A percentile compares a stretch with the other conserved stretches of the same genome.
Evolutionary conservation across 2,113 vertebrate genomes (phyloP).

Genomic region (Chaetura pelagica): DNA sequence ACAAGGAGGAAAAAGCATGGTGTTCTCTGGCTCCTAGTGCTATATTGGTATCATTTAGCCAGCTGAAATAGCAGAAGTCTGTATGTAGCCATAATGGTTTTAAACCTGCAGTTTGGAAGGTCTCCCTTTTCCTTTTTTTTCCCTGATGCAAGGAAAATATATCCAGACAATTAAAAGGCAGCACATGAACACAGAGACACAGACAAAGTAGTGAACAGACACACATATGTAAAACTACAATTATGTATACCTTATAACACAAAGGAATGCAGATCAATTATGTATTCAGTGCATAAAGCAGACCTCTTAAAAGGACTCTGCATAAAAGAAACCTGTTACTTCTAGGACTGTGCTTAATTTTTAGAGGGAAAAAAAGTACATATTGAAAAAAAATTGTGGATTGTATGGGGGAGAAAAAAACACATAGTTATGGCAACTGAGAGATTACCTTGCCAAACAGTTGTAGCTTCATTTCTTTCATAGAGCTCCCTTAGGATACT

Average conservation of each 20-base stretch:
- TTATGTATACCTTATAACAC: background rate
- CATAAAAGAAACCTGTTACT: background rate
- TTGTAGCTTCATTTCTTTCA: background rate
- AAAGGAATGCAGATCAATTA: background rate
- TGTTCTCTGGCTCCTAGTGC: background rate
- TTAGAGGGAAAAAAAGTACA: background rate
- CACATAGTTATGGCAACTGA: background rate
- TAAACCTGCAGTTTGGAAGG: background rate
- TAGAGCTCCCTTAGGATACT: background rate
- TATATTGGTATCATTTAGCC: background rate
- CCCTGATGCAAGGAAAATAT: background rate
- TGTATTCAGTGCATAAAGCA: background rate
- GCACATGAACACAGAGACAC: background rate
- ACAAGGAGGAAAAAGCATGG: background rate
- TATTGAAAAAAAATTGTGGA: background rate
- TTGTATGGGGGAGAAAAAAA: background rate
- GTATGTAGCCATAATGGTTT: background rate
- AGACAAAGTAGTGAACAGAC: background rate
- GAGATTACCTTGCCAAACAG: background rate
- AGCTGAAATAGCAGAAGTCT: background rate
- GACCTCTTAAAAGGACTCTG: background rate
- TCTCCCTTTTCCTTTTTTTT: background rate
- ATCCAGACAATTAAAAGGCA: background rate
- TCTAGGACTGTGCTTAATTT: background rate
- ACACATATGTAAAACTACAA: accelerated